These are phyloP conservation scores for Siderastrea radians DNA, from an alignment of 92 coral and sea anemone species.

Conservation along the genomic window DNA sequence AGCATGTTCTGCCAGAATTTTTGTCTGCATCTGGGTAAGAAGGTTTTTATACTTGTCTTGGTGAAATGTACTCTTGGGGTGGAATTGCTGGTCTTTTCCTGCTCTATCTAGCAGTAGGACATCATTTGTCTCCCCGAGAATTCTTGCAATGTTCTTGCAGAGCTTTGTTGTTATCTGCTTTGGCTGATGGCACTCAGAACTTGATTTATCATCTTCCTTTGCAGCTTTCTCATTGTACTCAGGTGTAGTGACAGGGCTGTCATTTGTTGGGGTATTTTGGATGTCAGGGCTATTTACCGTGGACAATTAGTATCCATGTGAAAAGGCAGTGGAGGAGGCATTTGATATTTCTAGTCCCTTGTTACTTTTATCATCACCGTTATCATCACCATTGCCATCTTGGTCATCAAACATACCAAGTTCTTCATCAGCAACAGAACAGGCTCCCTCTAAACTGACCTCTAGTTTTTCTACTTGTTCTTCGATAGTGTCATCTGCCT, in stretches of 20 bases:
- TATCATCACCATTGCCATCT: background rate
- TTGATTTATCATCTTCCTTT: too few relatives aligned
- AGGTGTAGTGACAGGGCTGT: too few relatives aligned
- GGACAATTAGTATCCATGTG: too few relatives aligned
- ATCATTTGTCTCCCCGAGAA: slow-evolving; percentile 18
- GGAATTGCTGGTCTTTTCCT: background rate
- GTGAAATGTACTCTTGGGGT: slow-evolving; percentile 1
- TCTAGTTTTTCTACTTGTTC: too few relatives aligned
- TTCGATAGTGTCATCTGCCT: too few relatives aligned
- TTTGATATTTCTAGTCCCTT: background rate
- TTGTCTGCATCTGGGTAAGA: background rate
- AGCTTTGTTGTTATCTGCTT: background rate
- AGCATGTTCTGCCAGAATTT: background rate
- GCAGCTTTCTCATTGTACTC: too few relatives aligned
- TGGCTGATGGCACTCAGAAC: background rate
- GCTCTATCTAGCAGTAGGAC: slow-evolving; percentile 1
- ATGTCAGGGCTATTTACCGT: too few relatives aligned
- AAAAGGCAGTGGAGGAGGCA: background rate
- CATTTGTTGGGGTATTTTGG: too few relatives aligned
- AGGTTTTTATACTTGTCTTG: background rate
- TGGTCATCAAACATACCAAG: too few relatives aligned
- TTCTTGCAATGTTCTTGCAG: slow-evolving; percentile 35
- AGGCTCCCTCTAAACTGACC: too few relatives aligned
- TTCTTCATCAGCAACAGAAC: too few relatives aligned
- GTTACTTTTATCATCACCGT: background rate